Evolutionary conservation across 2,888 invertebrate species (phyloP).

Genomic region (Argynnis bischoffii): DNA sequence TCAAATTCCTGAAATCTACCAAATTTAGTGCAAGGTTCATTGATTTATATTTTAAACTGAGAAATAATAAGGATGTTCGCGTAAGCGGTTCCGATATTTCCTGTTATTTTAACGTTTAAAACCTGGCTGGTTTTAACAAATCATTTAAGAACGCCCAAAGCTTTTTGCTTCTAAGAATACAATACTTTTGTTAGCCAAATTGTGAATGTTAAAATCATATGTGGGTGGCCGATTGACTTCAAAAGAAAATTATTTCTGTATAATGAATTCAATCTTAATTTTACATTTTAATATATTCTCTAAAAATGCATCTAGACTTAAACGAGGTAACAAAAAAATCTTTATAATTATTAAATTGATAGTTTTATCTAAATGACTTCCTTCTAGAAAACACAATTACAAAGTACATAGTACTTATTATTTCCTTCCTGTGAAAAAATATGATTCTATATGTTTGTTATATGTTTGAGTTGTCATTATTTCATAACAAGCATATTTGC

Average conservation of each 20-base stretch:
- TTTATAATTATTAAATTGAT: no score
- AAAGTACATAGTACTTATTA: no score
- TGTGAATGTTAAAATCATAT: no score
- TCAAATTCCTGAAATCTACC: slow-evolving; percentile 1
- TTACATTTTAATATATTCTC: no score
- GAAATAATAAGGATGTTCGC: slow-evolving; percentile 20
- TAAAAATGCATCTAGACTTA: no score
- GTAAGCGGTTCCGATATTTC: slow-evolving; percentile 19
- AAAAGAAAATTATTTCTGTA: not conserved
- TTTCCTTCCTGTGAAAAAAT: not conserved
- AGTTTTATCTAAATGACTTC: no score
- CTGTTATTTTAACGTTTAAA: slow-evolving; percentile 9
- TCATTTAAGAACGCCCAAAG: not conserved
- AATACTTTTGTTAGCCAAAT: not conserved
- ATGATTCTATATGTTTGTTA: no score
- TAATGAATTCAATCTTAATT: no score
- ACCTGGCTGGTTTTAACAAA: not conserved
- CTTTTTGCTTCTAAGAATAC: not conserved
- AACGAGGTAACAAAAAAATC: no score
- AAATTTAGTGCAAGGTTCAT: slow-evolving; percentile 23
- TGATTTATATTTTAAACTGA: slow-evolving; percentile 25
- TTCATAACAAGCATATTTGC: not conserved
- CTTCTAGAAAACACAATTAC: no score
- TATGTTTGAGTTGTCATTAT: no score
- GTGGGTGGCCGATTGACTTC: not conserved